Conservation (phyloP, 2,797 vertebrate species). For the Lutjanus campechanus region DNA sequence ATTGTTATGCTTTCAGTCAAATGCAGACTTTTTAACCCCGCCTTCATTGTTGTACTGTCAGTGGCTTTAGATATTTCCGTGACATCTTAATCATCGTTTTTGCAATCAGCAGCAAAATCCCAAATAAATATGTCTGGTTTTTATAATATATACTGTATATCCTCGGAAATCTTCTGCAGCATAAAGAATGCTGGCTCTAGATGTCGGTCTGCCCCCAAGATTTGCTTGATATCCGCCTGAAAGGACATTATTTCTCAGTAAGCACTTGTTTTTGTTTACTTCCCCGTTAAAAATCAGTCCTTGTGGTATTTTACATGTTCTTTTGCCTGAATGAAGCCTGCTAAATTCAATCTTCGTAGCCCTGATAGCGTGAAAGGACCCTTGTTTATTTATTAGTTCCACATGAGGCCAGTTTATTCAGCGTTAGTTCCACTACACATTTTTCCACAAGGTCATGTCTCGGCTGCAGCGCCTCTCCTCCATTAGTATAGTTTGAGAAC, state of each 20-base stretch:
- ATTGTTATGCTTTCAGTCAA: too few relatives aligned
- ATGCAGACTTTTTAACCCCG: too few relatives aligned
- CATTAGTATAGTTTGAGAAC: conserved; percentile 14
- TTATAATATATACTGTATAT: too few relatives aligned
- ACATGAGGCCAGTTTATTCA: conserved; percentile 30
- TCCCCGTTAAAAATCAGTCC: not conserved
- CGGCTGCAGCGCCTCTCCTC: not conserved
- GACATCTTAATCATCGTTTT: too few relatives aligned
- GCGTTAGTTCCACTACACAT: conserved; percentile 12
- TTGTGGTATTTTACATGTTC: not conserved
- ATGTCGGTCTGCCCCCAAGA: too few relatives aligned
- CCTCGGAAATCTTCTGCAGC: too few relatives aligned
- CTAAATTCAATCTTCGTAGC: not conserved
- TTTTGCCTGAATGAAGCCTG: conserved; percentile 1
- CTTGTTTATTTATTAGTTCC: conserved; percentile 44
- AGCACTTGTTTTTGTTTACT: conserved; percentile 5
- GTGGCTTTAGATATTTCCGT: too few relatives aligned
- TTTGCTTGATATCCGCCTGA: too few relatives aligned
- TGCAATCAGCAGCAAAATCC: too few relatives aligned
- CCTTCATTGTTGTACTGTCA: too few relatives aligned
- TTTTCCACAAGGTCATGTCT: conserved; percentile 32
- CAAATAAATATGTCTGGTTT: too few relatives aligned
- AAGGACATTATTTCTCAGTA: not conserved
- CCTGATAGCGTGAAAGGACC: conserved; percentile 2
- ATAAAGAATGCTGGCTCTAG: too few relatives aligned